Percentiles rank a stretch among this genome's conserved stretches.
These are phyloP conservation scores for Ceratina calcarata DNA, from an alignment of 1,140 invertebrate species.

Conservation along the genomic window DNA sequence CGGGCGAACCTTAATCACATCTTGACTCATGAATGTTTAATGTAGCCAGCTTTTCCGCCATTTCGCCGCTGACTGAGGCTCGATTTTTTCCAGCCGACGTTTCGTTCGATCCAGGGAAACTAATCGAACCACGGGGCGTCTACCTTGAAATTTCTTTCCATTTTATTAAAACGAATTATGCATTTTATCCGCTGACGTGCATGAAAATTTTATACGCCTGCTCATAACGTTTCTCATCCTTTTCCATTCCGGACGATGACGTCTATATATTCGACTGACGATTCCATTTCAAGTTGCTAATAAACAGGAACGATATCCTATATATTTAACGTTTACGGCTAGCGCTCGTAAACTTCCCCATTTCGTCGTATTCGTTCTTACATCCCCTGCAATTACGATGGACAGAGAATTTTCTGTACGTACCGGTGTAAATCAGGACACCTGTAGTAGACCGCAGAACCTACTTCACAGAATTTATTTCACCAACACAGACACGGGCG, in stretches of 20 bases:
- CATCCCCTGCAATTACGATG: not conserved
- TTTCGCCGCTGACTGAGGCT: not conserved
- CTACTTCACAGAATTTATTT: slow-evolving; percentile 34
- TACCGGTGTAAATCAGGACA: slow-evolving; percentile 23
- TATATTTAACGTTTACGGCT: not conserved
- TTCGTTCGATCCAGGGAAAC: not conserved
- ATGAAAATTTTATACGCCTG: slow-evolving; percentile 5
- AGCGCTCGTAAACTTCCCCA: not conserved
- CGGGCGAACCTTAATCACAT: not conserved
- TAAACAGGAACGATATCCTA: slow-evolving; percentile 5
- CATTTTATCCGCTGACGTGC: not conserved
- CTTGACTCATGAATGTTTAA: slow-evolving; percentile 13
- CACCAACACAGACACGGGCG: not conserved
- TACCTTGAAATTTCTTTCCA: too few relatives aligned
- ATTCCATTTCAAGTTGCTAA: not conserved
- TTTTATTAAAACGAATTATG: not conserved
- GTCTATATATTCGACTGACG: not conserved
- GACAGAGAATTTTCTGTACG: not conserved
- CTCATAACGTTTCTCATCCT: slow-evolving; percentile 7
- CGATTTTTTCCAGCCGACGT: not conserved
- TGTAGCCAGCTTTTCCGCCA: not conserved
- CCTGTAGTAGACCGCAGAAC: slow-evolving; percentile 1
- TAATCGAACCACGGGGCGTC: not conserved
- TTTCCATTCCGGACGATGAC: not conserved
- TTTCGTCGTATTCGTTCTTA: not conserved